Evolutionary conservation across 2,888 invertebrate genomes (phyloP), one percentile per base, ranked within the genome.

Genomic region (Lathronympha strigana): DNA sequence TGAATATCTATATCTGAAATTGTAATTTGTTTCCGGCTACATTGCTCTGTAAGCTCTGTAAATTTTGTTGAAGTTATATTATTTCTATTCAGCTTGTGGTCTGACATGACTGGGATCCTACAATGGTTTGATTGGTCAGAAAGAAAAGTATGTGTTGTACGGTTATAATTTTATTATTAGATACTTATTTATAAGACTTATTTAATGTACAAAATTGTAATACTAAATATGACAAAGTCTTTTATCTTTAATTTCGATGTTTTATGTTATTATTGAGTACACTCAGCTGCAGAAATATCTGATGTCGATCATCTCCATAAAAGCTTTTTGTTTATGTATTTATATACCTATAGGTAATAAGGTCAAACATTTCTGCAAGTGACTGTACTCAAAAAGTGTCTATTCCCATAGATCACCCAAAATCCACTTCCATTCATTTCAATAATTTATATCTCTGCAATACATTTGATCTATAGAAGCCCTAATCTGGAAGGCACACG

Each of bases 181-280:
- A 43, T 57, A 31, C 13, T 9, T 51, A 62, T 62, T 43, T 54
- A 38, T 55, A 55, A 55, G 63, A 50, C 57, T 55, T 55, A 63
- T 63, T 57, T 57, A 47, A 63, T 63, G 49, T 63, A 63, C 62
- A 47, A 62, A 53, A 57, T 40, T 63, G 49, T 63, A 50, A 57
- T 57, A 63, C 38, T 49, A 55, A 63, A 63, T 62, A 40, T 63
- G 55, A 57, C 49, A 57, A 50, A 50, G 33, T 55, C 38, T 31
- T 62, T 47, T 17, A 25, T 45, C 49, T 57, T 63, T 63, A 15
- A 49, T 63, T 57, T 63, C 15, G 43, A n/a, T 19, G 4, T 17
- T 28, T n/a, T 17, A 45, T 21, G 15, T 40, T 40, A 9, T 40
- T 17, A 36, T 36, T 36, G 36, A 40, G 15, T 9, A 40, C 40